Conservation (phyloP, 92 coral and sea anemone species). For the Parazoanthus swiftii region DNA sequence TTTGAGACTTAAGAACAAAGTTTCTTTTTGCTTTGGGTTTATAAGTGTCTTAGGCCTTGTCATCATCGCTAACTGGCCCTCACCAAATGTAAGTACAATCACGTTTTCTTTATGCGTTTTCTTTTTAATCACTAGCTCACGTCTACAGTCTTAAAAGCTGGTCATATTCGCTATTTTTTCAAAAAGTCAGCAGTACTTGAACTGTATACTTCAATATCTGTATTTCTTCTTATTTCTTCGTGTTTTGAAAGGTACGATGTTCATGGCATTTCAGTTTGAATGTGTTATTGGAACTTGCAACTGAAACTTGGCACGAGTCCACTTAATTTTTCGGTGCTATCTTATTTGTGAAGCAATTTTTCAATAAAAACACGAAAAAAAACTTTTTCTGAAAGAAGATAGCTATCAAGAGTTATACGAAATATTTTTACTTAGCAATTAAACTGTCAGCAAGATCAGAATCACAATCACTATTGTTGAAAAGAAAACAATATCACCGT, state of each 20-base stretch:
- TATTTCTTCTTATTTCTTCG: too few relatives aligned
- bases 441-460: background rate
- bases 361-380: background rate
- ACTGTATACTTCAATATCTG: too few relatives aligned
- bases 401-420: background rate
- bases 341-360: background rate
- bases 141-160: too few relatives aligned
- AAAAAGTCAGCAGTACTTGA: too few relatives aligned
- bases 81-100: slow-evolving; percentile 45
- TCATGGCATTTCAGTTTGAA: background rate
- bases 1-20: slow-evolving; percentile 26
- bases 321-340: background rate
- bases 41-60: slow-evolving; percentile 44
- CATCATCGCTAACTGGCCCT: slow-evolving; percentile 56
- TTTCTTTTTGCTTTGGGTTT: slow-evolving; percentile 41
- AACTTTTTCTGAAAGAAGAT: background rate
- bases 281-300: background rate
- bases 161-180: too few relatives aligned
- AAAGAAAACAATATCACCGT: background rate
- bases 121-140: background rate
- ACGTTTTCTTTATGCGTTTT: background rate
- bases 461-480: background rate
- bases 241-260: too few relatives aligned
- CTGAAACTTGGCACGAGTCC: background rate
- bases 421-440: slow-evolving; percentile 4